Conservation (phyloP, 2,797 vertebrate genomes). For the Poeciliopsis paucimaculata region DNA sequence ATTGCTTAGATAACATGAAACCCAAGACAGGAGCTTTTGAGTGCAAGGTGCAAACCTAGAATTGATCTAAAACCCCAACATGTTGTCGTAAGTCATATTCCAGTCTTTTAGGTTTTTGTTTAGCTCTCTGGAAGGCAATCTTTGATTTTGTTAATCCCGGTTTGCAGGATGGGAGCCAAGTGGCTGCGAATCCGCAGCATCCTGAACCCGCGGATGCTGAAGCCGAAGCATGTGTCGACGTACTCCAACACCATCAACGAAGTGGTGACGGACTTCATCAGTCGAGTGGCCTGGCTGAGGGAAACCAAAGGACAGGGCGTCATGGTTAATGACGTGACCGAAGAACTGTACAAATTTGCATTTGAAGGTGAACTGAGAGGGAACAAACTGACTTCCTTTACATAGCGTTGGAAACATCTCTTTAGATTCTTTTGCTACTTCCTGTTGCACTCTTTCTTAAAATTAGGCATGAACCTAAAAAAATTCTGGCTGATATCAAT, state of each 20-base stretch:
- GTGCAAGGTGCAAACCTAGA: neutral
- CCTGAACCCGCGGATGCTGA: constrained; percentile 83
- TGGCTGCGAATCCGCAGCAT: constrained; percentile 83
- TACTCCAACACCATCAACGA: constrained; percentile 76
- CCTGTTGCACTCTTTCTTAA: too few relatives aligned
- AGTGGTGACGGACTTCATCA: constrained; percentile 83
- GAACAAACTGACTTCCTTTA: neutral
- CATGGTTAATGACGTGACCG: constrained; percentile 77
- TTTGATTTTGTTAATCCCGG: neutral
- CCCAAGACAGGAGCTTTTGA: neutral
- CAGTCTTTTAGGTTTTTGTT: neutral
- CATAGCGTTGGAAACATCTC: constrained; percentile 2
- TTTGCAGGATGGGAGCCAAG: constrained; percentile 75
- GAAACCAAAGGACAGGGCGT: constrained; percentile 59
- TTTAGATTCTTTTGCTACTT: neutral
- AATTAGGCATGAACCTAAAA: too few relatives aligned
- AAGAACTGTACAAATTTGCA: constrained; percentile 85
- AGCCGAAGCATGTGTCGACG: constrained; percentile 80
- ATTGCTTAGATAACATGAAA: neutral
- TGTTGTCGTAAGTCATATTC: neutral
- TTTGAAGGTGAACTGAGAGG: constrained; percentile 81
- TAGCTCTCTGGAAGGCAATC: neutral
- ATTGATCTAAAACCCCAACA: neutral
- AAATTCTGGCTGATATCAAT: too few relatives aligned
- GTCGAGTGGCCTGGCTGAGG: constrained; percentile 70